phyloP scores from a whole-genome alignment of 2,113 vertebrate genomes.

The Rhabdornis inornatus region DNA sequence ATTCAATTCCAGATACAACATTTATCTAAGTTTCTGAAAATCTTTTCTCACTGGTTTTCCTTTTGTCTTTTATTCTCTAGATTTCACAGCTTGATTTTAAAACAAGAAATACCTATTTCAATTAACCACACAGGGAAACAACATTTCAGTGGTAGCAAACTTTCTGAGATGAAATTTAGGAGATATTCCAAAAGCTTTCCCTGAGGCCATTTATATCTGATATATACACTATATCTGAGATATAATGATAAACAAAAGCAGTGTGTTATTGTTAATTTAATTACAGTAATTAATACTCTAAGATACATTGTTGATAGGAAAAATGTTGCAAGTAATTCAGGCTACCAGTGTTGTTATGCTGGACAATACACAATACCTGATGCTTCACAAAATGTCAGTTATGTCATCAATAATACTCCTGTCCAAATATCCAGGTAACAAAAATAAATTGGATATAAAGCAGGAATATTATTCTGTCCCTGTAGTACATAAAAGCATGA shows the following conservation, averaged over 20 bases:
- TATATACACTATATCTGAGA: not conserved
- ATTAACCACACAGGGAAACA: not conserved
- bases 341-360: not conserved
- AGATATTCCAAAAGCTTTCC: not conserved
- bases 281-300: not conserved
- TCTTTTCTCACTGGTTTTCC: rapidly evolving
- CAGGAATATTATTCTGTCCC: not conserved
- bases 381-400: not conserved
- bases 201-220: not conserved
- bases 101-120: not conserved
- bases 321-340: not conserved
- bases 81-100: not conserved
- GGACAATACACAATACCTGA: not conserved
- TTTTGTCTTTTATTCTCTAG: not conserved
- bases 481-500: not conserved
- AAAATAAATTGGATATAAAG: not conserved
- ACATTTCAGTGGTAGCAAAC: not conserved
- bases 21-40: not conserved
- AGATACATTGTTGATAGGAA: not conserved
- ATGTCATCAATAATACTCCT: not conserved
- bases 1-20: not conserved
- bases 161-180: not conserved
- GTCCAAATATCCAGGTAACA: not conserved
- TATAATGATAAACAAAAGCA: not conserved
- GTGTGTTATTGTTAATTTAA: not conserved